Conservation (phyloP, 2,113 vertebrate species). For the Cyanoramphus novaezelandiae region DNA sequence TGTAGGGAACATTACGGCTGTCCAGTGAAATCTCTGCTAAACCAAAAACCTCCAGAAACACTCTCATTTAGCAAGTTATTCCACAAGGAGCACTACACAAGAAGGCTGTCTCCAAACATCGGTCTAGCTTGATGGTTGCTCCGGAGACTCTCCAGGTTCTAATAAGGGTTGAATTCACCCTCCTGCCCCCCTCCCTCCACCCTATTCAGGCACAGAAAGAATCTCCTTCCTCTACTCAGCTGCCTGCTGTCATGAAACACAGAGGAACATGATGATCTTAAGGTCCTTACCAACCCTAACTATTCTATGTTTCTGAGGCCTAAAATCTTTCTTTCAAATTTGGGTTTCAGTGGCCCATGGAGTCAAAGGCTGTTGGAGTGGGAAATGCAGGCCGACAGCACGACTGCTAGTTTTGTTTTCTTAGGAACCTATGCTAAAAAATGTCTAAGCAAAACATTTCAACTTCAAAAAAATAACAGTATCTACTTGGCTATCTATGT, state of each 20-base stretch:
- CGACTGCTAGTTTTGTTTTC: slow-evolving; percentile 35
- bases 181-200: not conserved
- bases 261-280: not conserved
- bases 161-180: not conserved
- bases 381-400: not conserved
- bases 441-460: slow-evolving; percentile 53
- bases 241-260: not conserved
- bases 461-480: slow-evolving; percentile 43
- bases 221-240: not conserved
- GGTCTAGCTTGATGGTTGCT: not conserved
- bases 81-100: not conserved
- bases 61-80: not conserved
- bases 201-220: not conserved
- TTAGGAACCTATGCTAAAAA: slow-evolving; percentile 49
- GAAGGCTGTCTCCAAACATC: not conserved
- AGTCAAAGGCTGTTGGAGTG: slow-evolving; percentile 39
- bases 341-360: not conserved
- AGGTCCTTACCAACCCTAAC: not conserved
- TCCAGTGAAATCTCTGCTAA: not conserved
- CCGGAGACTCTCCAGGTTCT: not conserved
- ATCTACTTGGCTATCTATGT: slow-evolving; percentile 41
- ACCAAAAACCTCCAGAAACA: not conserved
- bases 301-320: not conserved
- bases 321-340: slow-evolving; percentile 12
- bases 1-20: not conserved